phyloP scores from a whole-genome alignment of 2,797 vertebrate species.

The Benthosema pterotum region DNA sequence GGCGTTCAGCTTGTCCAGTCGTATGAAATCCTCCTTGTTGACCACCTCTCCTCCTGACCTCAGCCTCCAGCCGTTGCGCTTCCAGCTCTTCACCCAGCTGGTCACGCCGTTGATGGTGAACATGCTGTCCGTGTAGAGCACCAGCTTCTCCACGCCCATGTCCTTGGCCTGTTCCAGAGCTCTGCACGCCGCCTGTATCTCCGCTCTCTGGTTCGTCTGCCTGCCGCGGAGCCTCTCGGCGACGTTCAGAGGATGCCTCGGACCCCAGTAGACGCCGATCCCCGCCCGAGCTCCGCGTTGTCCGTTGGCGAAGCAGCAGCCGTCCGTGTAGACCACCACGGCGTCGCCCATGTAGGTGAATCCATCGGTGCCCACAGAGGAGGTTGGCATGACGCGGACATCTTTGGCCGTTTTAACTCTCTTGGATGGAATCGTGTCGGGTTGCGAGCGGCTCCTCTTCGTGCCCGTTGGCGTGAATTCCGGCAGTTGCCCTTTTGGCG shows the following conservation, averaged over 20 bases:
- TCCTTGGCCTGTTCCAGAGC: conserved; percentile 90
- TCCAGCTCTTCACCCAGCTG: conserved; percentile 92
- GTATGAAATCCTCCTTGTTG: conserved; percentile 91
- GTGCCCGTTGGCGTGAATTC: conserved; percentile 57
- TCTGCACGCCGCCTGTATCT: conserved; percentile 93
- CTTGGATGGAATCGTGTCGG: conserved; percentile 57
- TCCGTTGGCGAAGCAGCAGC: conserved; percentile 89
- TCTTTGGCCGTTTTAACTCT: conserved; percentile 60
- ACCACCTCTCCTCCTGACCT: conserved; percentile 82
- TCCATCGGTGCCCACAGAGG: conserved; percentile 44
- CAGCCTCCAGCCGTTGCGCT: conserved; percentile 90
- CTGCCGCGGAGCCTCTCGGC: conserved; percentile 87
- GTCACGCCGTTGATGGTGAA: conserved; percentile 97
- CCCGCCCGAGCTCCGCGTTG: conserved; percentile 83
- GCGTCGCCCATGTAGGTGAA: conserved; percentile 85
- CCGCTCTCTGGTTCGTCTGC: conserved; percentile 96
- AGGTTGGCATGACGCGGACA: not conserved
- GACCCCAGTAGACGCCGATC: conserved; percentile 96
- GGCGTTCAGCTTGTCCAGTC: conserved; percentile 82
- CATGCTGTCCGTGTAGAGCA: conserved; percentile 95
- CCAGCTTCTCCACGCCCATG: conserved; percentile 86
- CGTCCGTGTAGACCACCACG: conserved; percentile 92
- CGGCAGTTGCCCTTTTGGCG: conserved; percentile 65
- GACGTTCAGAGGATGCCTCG: conserved; percentile 86
- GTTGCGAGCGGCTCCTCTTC: conserved; percentile 69